Evolutionary conservation across 2,888 invertebrate genomes (phyloP).

Genomic region (Cyclophora punctaria): DNA sequence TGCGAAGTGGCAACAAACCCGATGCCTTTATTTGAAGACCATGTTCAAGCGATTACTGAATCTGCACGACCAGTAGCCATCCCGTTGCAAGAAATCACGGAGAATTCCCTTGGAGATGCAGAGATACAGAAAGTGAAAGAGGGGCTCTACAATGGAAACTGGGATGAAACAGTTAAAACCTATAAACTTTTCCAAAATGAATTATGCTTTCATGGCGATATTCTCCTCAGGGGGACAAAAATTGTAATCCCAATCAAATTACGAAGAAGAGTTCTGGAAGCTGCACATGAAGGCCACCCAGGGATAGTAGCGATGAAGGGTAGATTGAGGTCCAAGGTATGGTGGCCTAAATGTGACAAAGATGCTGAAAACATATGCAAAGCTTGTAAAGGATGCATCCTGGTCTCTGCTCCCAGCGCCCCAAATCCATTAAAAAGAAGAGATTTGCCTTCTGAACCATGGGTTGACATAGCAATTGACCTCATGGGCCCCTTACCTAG

Average conservation of each 20-base stretch:
- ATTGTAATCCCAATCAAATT: background rate
- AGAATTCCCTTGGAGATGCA: background rate
- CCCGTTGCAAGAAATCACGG: background rate
- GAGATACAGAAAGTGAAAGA: conserved; percentile 1
- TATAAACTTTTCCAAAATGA: conserved; percentile 23
- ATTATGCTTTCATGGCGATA: conserved; percentile 22
- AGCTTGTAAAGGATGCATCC: conserved; percentile 14
- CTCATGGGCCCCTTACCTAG: conserved; percentile 19
- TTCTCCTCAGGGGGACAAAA: conserved; percentile 4
- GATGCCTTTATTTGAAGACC: background rate
- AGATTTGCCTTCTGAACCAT: conserved; percentile 15
- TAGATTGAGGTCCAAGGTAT: background rate
- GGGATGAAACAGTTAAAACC: conserved; percentile 15
- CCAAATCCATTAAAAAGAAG: conserved; percentile 19
- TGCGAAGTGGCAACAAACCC: background rate
- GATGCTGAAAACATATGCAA: conserved; percentile 2
- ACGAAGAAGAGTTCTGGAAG: background rate
- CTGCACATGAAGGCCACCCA: conserved; percentile 32
- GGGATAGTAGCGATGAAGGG: conserved; percentile 22
- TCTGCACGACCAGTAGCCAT: conserved; percentile 3
- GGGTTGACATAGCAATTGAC: conserved; percentile 25
- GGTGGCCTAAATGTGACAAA: background rate
- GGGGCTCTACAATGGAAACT: conserved; percentile 3
- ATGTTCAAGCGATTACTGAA: conserved; percentile 1
- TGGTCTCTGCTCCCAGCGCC: conserved; percentile 10